Evolutionary conservation across 2,888 invertebrate genomes (phyloP), one percentile per base, ranked within the genome.

Genomic region (Thymelicus lineola): DNA sequence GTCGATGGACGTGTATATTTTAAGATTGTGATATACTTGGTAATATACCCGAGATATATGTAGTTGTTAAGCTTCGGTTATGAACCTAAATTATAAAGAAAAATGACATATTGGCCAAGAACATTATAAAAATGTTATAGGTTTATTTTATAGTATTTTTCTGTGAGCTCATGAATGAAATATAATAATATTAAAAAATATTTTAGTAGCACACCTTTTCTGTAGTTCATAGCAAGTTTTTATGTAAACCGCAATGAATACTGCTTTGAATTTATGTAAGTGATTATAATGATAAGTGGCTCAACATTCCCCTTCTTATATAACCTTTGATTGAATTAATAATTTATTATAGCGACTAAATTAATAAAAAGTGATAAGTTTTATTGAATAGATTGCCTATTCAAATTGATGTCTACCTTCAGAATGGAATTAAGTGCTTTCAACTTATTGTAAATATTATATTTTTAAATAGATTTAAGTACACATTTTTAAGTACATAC

Each of bases 1-100:
- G 75, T 77, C 76, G 76, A 66, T 48, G 55, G 28, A 55, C 7
- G 36, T 58, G 38, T 62, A 66, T 66, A 50, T 69, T 72, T 62
- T 69, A 66, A 73, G 55, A 79, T 79, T 86, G 86, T 86, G 86
- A 86, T 86, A 86, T 81, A 77, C 79, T 79, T 82, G 81, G 82
- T 78, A 74, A 76, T 74, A 76, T 73, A 66, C 73, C 78, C 80
- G 78, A 35, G 55, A 7, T 17, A 75, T 77, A 74, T 62, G 67
- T 86, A 86, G 82, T 75, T 76, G 53, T 57, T 84, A 81, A 82
- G 79, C 73, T 72, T 79, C 77, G 86, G 87, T 87, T 86, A 71
- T 74, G 79, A 87, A 86, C 85, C 86, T 71, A 77, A 76, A 75
- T 76, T 71, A 70, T 71, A 67, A 63, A 73, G 55, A 55, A 68